phyloP scores from a whole-genome alignment of 1,140 invertebrate species.

The Drosophila albomicans region DNA sequence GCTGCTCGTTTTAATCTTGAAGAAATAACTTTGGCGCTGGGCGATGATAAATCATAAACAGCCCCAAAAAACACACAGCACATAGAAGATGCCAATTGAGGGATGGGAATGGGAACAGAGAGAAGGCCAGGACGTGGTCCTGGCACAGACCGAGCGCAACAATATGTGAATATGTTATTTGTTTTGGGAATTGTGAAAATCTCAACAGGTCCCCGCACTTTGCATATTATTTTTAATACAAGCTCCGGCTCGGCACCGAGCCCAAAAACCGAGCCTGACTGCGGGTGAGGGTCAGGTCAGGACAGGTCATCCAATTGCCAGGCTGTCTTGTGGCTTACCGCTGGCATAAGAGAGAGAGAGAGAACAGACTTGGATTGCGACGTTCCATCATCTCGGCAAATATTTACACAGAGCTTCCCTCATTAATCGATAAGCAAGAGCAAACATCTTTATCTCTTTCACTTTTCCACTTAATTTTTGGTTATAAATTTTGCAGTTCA shows the following conservation, averaged over 20 bases:
- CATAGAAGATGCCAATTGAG: constrained; percentile 30
- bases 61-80: constrained; percentile 26
- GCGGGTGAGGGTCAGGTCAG: constrained; percentile 12
- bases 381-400: constrained; percentile 47
- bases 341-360: constrained; percentile 1
- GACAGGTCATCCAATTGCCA: constrained; percentile 72
- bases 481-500: constrained; percentile 65
- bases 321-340: constrained; percentile 18
- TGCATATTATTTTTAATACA: constrained; percentile 85
- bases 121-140: constrained; percentile 28
- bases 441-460: background rate
- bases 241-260: constrained; percentile 44
- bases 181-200: constrained; percentile 85
- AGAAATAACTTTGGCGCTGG: constrained; percentile 74
- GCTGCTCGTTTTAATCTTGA: constrained; percentile 77
- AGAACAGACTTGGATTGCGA: constrained; percentile 1
- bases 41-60: constrained; percentile 84
- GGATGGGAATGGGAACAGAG: background rate
- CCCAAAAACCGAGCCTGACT: background rate
- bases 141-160: constrained; percentile 52
- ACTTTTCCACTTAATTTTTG: constrained; percentile 4
- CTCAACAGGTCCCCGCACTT: constrained; percentile 85
- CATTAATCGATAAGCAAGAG: constrained; percentile 2
- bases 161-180: constrained; percentile 85
- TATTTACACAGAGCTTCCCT: constrained; percentile 50